Conservation (phyloP, 2,113 vertebrate genomes). For the Chloropsis hardwickii region DNA sequence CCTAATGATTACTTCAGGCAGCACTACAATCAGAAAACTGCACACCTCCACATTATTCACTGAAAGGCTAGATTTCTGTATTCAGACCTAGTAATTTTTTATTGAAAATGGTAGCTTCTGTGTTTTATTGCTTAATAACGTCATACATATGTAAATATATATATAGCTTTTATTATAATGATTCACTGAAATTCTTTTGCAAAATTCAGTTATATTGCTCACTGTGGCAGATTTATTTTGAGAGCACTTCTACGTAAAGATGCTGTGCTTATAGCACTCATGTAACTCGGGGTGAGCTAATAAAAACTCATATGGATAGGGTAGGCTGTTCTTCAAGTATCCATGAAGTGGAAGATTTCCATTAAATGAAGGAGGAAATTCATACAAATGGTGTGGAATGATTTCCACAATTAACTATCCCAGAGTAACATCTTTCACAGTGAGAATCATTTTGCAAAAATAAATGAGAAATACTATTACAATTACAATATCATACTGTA, state of each 20-base stretch:
- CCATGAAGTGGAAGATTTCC: background rate
- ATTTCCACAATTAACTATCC: background rate
- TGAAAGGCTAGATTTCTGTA: background rate
- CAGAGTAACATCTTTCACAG: background rate
- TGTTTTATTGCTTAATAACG: background rate
- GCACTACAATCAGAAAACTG: background rate
- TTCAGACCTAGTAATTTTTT: background rate
- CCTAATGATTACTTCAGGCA: background rate
- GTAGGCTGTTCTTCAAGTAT: background rate
- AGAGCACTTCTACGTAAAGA: background rate
- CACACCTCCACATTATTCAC: background rate
- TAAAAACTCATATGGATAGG: background rate
- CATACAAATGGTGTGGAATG: background rate
- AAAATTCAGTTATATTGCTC: background rate
- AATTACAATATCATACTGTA: background rate
- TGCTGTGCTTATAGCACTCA: background rate
- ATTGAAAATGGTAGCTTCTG: background rate
- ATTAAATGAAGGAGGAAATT: slow-evolving; percentile 20
- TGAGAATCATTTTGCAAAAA: background rate
- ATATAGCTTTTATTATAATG: background rate
- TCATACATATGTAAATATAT: background rate
- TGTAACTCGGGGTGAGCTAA: background rate
- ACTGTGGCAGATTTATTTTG: background rate
- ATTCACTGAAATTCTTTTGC: background rate
- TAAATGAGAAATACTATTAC: background rate